Conservation (phyloP, 2,888 invertebrate genomes). For the Drosophila algonquin region DNA sequence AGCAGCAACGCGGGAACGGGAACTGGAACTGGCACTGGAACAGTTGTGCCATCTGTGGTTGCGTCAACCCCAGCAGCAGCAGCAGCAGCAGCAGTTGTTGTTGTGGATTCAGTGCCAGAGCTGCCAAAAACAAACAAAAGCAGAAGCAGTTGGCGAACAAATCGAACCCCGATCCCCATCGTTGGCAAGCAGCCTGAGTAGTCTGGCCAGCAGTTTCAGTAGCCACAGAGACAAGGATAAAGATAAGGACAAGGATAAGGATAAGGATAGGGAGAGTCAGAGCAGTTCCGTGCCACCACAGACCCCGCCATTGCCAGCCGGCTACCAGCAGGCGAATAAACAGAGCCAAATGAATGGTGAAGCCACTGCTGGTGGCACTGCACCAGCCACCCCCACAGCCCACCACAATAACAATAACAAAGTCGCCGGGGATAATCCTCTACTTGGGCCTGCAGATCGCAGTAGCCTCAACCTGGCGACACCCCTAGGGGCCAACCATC, state of each 20-base stretch:
- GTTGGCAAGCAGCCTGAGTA: constrained; percentile 76
- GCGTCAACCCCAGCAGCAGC: constrained; percentile 29
- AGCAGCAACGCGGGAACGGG: constrained; percentile 19
- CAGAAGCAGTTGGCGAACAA: constrained; percentile 71
- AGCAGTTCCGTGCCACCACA: constrained; percentile 75
- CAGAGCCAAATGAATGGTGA: constrained; percentile 80
- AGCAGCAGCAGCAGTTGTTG: constrained; percentile 41
- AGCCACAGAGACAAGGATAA: constrained; percentile 40
- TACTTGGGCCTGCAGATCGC: constrained; percentile 58
- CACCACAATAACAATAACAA: constrained; percentile 32
- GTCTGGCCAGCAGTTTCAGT: constrained; percentile 72
- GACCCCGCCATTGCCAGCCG: constrained; percentile 82
- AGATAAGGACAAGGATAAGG: constrained; percentile 33
- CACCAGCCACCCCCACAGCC: constrained; percentile 48
- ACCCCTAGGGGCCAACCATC: constrained; percentile 9
- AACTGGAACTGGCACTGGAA: neutral
- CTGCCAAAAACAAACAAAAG: constrained; percentile 78
- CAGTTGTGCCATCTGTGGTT: constrained; percentile 17
- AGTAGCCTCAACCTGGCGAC: constrained; percentile 69
- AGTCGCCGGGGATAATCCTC: constrained; percentile 56
- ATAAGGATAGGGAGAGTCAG: constrained; percentile 47
- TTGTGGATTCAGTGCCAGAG: constrained; percentile 70
- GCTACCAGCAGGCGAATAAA: constrained; percentile 72
- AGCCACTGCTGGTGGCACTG: constrained; percentile 44
- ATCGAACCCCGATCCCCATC: constrained; percentile 81